Base-by-base conservation (phyloP, 2,113 vertebrate genomes). In the Notechis scutatus region DNA sequence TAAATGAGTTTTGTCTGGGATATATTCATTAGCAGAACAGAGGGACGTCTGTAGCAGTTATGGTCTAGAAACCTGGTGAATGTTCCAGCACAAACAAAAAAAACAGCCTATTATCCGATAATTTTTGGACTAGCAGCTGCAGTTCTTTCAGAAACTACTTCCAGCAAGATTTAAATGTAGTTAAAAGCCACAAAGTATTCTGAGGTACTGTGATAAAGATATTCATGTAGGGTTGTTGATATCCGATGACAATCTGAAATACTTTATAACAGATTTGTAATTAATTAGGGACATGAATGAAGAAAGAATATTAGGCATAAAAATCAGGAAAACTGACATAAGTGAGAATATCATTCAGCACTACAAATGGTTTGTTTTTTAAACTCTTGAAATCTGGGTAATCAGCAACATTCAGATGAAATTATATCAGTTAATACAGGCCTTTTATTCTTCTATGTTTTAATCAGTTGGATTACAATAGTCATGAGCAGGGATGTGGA, bases 1-100 rank as follows among this genome's bases (percentile, higher is more conserved):
- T 39, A 88, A 92, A 86, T 29, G 26, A 86, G 29, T 55, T 90
- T 91, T 50, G 88, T 92, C 87, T 81, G 69, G 11, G 47, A 92
- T 56, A 87, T 12, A 50, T 90, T 57, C 7, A 55, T 50, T 87
- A 50, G 20, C 88, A 52, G 45, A 5, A 4, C 29, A 50, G n/a
- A 55, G 87, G 26, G 87, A 23, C 2, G 45, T 69, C 23, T 88
- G 23, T 15, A 69, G 10, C 47, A 85, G 88, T 74, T 85, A 81
- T 18, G 9, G 34, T 47, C 39, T 29, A 85, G 39, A 89, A 88
- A 90, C 26, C 92, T 47, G 54, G 39, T 59, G 29, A 34, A 85
- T 92, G 56, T 85, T 34, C 47, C 34, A 6, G 52, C 64, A 39
- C 54, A 89, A 18, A 88, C 52, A 92, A 34, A 50, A 47, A 57